Percentiles rank a stretch among this genome's conserved stretches.
phyloP scores from a whole-genome alignment of 1,140 invertebrate species.

The Apolygus lucorum region DNA sequence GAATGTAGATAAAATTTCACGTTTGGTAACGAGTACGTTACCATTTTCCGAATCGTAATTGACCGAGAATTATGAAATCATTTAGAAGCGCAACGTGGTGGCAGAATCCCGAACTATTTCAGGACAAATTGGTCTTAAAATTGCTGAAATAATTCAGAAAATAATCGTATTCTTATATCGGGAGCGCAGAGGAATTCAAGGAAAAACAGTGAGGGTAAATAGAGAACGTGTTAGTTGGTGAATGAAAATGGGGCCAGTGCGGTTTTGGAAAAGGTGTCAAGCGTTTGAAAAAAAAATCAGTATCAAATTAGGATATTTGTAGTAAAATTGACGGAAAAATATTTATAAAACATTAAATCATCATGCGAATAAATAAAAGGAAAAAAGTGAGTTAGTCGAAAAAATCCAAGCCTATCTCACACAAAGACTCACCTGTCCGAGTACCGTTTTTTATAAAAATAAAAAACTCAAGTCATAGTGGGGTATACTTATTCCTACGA shows the following conservation, averaged over 20 bases:
- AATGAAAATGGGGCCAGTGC: neutral
- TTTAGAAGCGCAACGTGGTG: too few species aligned
- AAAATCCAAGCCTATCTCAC: neutral
- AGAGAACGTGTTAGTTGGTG: neutral
- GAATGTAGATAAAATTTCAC: too few species aligned
- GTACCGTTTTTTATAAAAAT: neutral
- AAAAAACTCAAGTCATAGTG: neutral
- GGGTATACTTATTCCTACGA: neutral
- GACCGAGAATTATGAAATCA: too few species aligned
- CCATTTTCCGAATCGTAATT: too few species aligned
- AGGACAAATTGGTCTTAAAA: too few species aligned
- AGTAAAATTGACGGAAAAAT: too few species aligned
- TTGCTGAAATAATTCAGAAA: too few species aligned
- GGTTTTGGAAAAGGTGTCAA: neutral
- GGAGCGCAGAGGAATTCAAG: too few species aligned
- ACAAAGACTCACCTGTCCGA: neutral
- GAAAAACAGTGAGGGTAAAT: neutral
- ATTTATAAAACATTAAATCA: too few species aligned
- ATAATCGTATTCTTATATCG: too few species aligned
- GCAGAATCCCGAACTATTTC: too few species aligned
- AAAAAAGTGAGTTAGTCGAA: constrained; percentile 1
- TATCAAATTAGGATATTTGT: neutral
- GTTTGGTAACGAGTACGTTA: too few species aligned
- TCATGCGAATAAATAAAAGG: neutral
- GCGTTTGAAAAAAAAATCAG: neutral